These are phyloP conservation scores for Sesia apiformis DNA, from an alignment of 2,888 invertebrate genomes.

Conservation along the genomic window DNA sequence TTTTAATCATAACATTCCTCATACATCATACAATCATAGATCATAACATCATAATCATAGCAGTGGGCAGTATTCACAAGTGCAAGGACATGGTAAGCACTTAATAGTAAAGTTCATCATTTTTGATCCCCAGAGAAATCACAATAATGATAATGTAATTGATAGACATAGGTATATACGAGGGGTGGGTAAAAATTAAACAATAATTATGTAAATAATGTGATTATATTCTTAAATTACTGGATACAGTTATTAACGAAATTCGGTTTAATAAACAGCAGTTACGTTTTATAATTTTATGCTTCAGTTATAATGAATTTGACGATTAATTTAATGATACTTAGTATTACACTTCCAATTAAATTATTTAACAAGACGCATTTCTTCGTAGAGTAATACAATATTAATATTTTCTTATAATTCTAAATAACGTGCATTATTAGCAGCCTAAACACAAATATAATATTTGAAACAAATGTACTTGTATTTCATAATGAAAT, in stretches of 20 bases:
- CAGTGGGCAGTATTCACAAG: too few relatives aligned
- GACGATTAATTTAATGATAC: neutral
- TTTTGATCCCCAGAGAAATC: too few relatives aligned
- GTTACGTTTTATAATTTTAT: conserved; percentile 15
- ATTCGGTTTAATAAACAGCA: conserved; percentile 38
- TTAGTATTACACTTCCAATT: neutral
- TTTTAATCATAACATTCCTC: too few relatives aligned
- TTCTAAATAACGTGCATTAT: conserved; percentile 16
- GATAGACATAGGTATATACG: too few relatives aligned
- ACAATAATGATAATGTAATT: too few relatives aligned
- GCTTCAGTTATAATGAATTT: neutral
- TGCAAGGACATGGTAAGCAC: too few relatives aligned
- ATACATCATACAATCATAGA: too few relatives aligned
- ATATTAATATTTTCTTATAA: conserved; percentile 12
- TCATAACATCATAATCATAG: too few relatives aligned
- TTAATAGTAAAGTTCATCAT: too few relatives aligned
- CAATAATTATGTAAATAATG: conserved; percentile 33
- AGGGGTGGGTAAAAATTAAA: conserved; percentile 17
- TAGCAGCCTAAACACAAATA: conserved; percentile 19
- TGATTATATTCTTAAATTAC: conserved; percentile 56
- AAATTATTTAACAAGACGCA: neutral
- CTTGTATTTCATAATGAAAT: neutral
- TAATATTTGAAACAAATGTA: conserved; percentile 7
- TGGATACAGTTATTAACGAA: conserved; percentile 47
- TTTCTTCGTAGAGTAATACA: neutral